Evolutionary conservation across 1,140 invertebrate genomes (phyloP).

Genomic region (Leptinotarsa texana): DNA sequence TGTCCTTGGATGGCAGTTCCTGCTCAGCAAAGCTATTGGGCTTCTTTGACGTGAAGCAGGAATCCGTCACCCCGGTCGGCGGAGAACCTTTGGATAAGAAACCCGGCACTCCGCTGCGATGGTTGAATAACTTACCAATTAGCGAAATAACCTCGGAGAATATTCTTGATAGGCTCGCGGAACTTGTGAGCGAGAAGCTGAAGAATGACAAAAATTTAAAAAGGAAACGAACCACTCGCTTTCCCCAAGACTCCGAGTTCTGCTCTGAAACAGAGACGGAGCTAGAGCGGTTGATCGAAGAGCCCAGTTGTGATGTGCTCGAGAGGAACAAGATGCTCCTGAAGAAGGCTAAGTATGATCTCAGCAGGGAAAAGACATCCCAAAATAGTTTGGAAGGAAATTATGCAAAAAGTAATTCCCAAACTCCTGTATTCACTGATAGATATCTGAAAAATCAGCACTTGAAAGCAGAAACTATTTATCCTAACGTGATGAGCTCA

Average conservation of each 20-base stretch:
- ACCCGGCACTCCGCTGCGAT: conserved; percentile 8
- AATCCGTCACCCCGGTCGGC: conserved; percentile 11
- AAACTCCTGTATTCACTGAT: not conserved
- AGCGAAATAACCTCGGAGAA: conserved; percentile 14
- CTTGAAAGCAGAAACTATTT: not conserved
- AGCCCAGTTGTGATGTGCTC: conserved; percentile 23
- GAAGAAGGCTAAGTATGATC: conserved; percentile 12
- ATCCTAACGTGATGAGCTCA: not conserved
- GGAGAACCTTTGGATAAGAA: conserved; percentile 7
- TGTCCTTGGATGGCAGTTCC: not conserved
- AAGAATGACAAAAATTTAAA: conserved; percentile 10
- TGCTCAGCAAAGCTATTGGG: conserved; percentile 32
- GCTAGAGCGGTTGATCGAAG: conserved; percentile 30
- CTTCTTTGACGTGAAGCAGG: conserved; percentile 36
- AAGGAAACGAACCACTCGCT: conserved; percentile 3
- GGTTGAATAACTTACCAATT: not conserved
- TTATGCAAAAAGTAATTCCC: not conserved
- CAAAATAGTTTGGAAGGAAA: conserved; percentile 1
- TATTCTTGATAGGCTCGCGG: conserved; percentile 8
- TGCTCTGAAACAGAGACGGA: conserved; percentile 34
- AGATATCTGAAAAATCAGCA: not conserved
- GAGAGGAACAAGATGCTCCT: conserved; percentile 30
- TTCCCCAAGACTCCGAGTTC: conserved; percentile 22
- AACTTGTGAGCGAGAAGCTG: conserved; percentile 21
- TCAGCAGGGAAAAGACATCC: not conserved